Evolutionary conservation across 2,888 invertebrate species (phyloP), one percentile per base, ranked within the genome.

Genomic region (Cephonodes hylas): DNA sequence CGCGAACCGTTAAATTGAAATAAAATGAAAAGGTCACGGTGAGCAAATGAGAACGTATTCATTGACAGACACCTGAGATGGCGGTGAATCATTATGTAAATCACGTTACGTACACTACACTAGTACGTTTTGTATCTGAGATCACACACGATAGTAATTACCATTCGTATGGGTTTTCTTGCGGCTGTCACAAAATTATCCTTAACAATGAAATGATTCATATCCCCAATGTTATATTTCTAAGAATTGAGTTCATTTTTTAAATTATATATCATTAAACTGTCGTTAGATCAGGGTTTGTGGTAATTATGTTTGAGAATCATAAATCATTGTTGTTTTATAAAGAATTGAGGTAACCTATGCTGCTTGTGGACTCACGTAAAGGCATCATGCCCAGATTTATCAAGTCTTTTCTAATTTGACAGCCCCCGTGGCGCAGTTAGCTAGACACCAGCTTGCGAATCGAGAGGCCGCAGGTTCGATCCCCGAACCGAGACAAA

Each of bases 21-120:
- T 53, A 15, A 31, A 31, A 53, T 27, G 25, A 53, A 79, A 81
- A 85, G 82, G 81, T 78, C 82, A 74, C 61, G 45, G 59, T 75
- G 68, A 79, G 83, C 80, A 83, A 84, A 81, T 74, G 73, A 77
- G 67, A 73, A 68, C 67, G 61, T 76, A 74, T 79, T 82, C 83
- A 84, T 84, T 84, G 81, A 81, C 66, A 76, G 83, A 66, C 77
- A 66, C 70, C 67, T 65, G 61, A 64, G 66, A 68, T 67, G 65
- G 63, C 59, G 42, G 76, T 87, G 86, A 88, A 72, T 88, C 88
- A 88, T 67, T 75, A 77, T 79, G 78, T 74, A 76, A 83, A 83
- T 79, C 58, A 69, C 62, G 69, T 68, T 73, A 77, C 53, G 62
- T 63, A 64, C 46, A 34, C 45, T 48, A 57, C 44, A 63, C 57